Evolutionary conservation across 2,888 invertebrate species (phyloP).

Genomic region (Nyleta sp.): DNA sequence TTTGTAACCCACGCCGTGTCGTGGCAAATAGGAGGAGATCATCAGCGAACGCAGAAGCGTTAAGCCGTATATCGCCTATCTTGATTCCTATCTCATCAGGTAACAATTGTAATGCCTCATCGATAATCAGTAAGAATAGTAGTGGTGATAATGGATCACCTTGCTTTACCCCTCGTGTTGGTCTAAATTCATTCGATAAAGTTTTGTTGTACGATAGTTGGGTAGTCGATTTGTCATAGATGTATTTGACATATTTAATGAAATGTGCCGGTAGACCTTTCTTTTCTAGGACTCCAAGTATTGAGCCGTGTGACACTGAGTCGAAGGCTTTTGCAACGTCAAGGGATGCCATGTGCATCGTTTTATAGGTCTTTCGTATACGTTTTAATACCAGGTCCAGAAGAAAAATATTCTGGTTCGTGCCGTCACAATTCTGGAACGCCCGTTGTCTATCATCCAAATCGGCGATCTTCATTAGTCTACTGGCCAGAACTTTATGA

Average conservation of each 20-base stretch:
- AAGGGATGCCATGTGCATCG: slow-evolving; percentile 25
- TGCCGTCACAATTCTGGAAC: slow-evolving; percentile 37
- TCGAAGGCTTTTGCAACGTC: slow-evolving; percentile 19
- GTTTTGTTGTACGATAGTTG: background rate
- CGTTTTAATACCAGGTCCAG: slow-evolving; percentile 48
- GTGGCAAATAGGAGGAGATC: slow-evolving; percentile 1
- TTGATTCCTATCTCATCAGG: background rate
- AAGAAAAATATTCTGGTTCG: background rate
- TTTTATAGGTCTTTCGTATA: slow-evolving; percentile 31
- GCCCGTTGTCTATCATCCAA: slow-evolving; percentile 64
- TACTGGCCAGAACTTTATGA: slow-evolving; percentile 62
- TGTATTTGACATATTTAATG: background rate
- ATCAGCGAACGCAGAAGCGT: slow-evolving; percentile 11
- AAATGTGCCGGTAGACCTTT: slow-evolving; percentile 1
- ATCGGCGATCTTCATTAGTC: background rate
- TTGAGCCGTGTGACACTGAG: background rate
- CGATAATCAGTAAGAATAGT: slow-evolving; percentile 51
- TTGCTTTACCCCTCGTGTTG: slow-evolving; percentile 81
- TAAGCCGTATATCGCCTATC: background rate
- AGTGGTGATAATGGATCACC: slow-evolving; percentile 79
- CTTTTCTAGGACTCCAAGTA: background rate
- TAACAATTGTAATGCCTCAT: slow-evolving; percentile 15
- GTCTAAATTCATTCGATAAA: slow-evolving; percentile 7
- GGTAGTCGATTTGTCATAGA: slow-evolving; percentile 1
- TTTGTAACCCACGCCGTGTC: slow-evolving; percentile 70